phyloP scores from a whole-genome alignment of 2,113 vertebrate species.

The Phyllopteryx taeniolatus region DNA sequence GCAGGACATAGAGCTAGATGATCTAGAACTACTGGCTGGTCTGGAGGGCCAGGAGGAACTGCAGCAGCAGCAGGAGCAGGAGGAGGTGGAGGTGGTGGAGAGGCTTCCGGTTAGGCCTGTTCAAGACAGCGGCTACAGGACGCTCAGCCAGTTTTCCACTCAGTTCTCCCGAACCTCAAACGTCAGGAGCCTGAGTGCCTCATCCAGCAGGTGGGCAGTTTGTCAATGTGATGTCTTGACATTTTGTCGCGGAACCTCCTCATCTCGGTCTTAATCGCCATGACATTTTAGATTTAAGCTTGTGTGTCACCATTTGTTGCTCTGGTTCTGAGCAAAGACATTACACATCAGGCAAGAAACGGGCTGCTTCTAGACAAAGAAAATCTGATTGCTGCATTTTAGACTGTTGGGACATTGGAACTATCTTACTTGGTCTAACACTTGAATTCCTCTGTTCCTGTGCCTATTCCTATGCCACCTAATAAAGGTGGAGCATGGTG shows the following conservation, averaged over 20 bases:
- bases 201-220: slow-evolving; percentile 56
- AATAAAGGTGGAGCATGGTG: neutral
- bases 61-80: slow-evolving; percentile 61
- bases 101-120: slow-evolving; percentile 30
- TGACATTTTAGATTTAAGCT: slow-evolving; percentile 31
- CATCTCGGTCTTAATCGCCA: neutral
- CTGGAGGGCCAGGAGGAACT: slow-evolving; percentile 75
- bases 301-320: neutral
- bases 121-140: slow-evolving; percentile 77
- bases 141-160: slow-evolving; percentile 38
- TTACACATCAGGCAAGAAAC: neutral
- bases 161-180: slow-evolving; percentile 33
- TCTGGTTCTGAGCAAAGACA: neutral
- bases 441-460: neutral
- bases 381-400: neutral
- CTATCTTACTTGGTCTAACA: neutral
- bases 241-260: slow-evolving; percentile 14
- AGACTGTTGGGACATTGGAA: neutral
- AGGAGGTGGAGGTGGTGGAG: slow-evolving; percentile 66
- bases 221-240: slow-evolving; percentile 15
- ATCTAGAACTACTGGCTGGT: slow-evolving; percentile 86
- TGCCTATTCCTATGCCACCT: neutral
- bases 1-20: slow-evolving; percentile 75
- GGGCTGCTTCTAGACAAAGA: neutral
- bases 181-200: slow-evolving; percentile 28